phyloP scores from a whole-genome alignment of 2,888 invertebrate species.

The Drosophila leonis region DNA sequence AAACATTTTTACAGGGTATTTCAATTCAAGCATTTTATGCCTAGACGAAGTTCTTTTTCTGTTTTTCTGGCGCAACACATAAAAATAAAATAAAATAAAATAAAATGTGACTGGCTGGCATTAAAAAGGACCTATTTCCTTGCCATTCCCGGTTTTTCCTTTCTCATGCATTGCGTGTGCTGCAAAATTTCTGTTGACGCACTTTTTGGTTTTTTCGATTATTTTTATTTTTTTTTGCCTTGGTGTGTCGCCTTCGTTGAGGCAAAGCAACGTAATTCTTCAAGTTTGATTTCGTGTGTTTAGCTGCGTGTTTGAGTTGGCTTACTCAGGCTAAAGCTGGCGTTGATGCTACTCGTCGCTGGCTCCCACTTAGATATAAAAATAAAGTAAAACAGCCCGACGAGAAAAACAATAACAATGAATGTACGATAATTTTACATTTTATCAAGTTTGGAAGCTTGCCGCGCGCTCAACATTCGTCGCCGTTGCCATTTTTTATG shows the following conservation, averaged over 20 bases:
- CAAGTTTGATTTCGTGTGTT: slow-evolving; percentile 76
- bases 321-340: slow-evolving; percentile 65
- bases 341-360: slow-evolving; percentile 44
- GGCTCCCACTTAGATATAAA: slow-evolving; percentile 24
- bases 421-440: slow-evolving; percentile 81
- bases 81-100: slow-evolving; percentile 60
- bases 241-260: slow-evolving; percentile 45
- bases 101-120: slow-evolving; percentile 70
- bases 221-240: slow-evolving; percentile 2
- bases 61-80: slow-evolving; percentile 41
- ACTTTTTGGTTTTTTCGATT: slow-evolving; percentile 41
- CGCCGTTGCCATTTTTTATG: slow-evolving; percentile 77
- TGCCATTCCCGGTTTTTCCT: slow-evolving; percentile 14
- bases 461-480: slow-evolving; percentile 51
- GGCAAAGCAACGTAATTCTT: slow-evolving; percentile 76
- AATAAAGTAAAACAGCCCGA: slow-evolving; percentile 12
- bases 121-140: slow-evolving; percentile 47
- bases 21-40: too few species aligned
- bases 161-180: slow-evolving; percentile 63
- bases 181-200: slow-evolving; percentile 69
- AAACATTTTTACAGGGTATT: slow-evolving; percentile 6
- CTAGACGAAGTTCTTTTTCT: slow-evolving; percentile 10
- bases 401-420: slow-evolving; percentile 76
- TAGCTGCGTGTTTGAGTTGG: slow-evolving; percentile 74
- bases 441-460: slow-evolving; percentile 74